Evolutionary conservation across 2,888 invertebrate genomes (phyloP).

Genomic region (Unio pictorum): DNA sequence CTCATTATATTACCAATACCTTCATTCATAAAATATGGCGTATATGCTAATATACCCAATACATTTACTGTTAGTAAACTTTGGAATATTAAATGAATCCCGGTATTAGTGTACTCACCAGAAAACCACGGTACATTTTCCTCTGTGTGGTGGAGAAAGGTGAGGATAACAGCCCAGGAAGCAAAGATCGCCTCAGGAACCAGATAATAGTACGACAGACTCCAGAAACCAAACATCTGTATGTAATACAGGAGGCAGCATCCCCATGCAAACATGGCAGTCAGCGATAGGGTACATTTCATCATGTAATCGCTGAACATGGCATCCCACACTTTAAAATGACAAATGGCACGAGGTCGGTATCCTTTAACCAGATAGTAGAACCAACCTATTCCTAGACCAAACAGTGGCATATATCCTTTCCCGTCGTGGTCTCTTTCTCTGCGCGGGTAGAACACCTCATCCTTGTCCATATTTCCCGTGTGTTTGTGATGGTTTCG

Average conservation of each 20-base stretch:
- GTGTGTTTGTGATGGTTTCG: slow-evolving; percentile 65
- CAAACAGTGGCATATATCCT: slow-evolving; percentile 36
- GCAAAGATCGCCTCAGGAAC: slow-evolving; percentile 62
- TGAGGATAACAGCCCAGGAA: slow-evolving; percentile 62
- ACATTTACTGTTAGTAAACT: no score
- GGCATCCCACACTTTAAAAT: slow-evolving; percentile 49
- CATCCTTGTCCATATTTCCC: slow-evolving; percentile 67
- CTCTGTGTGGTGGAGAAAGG: slow-evolving; percentile 69
- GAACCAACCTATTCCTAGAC: slow-evolving; percentile 61
- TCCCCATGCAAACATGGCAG: slow-evolving; percentile 40
- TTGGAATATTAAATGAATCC: no score
- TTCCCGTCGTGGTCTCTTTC: slow-evolving; percentile 30
- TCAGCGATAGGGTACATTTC: slow-evolving; percentile 47
- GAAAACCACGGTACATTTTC: slow-evolving; percentile 65
- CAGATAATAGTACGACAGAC: slow-evolving; percentile 52
- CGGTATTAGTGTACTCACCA: slow-evolving; percentile 5
- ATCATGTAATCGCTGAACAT: slow-evolving; percentile 51
- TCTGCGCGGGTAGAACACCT: slow-evolving; percentile 65
- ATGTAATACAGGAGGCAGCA: slow-evolving; percentile 40
- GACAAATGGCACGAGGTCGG: slow-evolving; percentile 53
- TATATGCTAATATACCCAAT: no score
- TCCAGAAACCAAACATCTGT: slow-evolving; percentile 40
- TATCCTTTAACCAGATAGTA: slow-evolving; percentile 61
- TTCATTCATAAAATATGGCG: no score
- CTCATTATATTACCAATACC: no score